Base-by-base conservation (phyloP, 2,113 vertebrate genomes). In the Serinus canaria region DNA sequence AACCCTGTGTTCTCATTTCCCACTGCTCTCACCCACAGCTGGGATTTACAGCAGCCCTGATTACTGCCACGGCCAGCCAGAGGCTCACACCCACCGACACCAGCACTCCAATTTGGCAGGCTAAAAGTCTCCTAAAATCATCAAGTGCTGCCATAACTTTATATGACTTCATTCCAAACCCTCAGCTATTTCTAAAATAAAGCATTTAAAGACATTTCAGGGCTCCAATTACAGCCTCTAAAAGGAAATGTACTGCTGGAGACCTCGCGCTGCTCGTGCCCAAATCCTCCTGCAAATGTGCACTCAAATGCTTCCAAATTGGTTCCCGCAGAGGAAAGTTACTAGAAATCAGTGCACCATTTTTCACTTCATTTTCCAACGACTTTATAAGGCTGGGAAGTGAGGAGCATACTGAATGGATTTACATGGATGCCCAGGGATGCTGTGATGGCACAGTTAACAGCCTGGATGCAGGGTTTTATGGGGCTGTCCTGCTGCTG, bases 141-240 rank as follows among this genome's bases (percentile, higher is more conserved):
- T 82, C 8, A 97, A 95, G 73, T 94, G 80, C 92, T 11, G 2
- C 95, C 96, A 82, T 97, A 97, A 97, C 88, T 97, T 97, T 95
- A 97, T 95, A 96, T 68, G 84, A 52, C 66, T 96, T 87, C 78
- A 8, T 88, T 95, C 64, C 49, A 81, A 92, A 96, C 80, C 49
- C 56, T 69, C 89, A 67, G 70, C 87, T 83, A 70, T 96, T 95
- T 83, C 88, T 96, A 94, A 95, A 93, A 93, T 80, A 82, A 94
- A 78, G 75, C 30, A 6, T 91, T 96, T 89, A 94, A 97, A 78
- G 75, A 96, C 89, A 96, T 96, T 85, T 80, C 92, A 95, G 79
- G 52, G 41, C 72, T 88, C 25, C 67, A 94, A 94, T 94, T 68
- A 94, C 44, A 80, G 63, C 58, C 90, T 91, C 92, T 95, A 96